Conservation (phyloP, 2,113 vertebrate species). For the Psilopsiagon aymara region DNA sequence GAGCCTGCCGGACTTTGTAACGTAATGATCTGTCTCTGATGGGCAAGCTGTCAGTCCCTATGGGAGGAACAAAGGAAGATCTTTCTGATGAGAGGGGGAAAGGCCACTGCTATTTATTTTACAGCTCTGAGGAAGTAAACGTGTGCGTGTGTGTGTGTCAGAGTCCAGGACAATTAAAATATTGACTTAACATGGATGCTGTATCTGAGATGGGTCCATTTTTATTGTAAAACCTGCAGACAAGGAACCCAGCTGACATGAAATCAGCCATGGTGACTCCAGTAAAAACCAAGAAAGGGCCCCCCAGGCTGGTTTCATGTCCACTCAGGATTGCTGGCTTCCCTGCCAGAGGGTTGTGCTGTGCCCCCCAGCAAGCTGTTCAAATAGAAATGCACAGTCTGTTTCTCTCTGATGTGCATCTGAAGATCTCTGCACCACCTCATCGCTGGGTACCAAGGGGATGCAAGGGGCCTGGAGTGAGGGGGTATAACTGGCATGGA, state of each 20-base stretch:
- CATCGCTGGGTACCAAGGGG: accelerated
- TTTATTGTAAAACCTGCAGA: neutral
- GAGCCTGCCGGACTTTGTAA: neutral
- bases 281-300: neutral
- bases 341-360: neutral
- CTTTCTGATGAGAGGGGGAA: neutral
- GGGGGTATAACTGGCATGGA: accelerated
- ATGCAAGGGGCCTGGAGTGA: neutral
- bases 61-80: slow-evolving; percentile 42
- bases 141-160: neutral
- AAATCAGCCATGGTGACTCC: neutral
- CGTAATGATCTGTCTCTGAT: neutral
- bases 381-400: neutral
- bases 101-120: slow-evolving; percentile 14
- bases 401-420: neutral
- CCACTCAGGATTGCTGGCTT: neutral
- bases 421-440: neutral
- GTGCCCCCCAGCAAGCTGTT: neutral
- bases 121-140: neutral
- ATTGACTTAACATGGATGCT: neutral
- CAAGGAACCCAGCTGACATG: neutral
- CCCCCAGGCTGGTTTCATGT: neutral
- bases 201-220: neutral
- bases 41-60: neutral
- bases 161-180: slow-evolving; percentile 23